phyloP scores from a whole-genome alignment of 2,113 vertebrate species.

The Cettia cetti region DNA sequence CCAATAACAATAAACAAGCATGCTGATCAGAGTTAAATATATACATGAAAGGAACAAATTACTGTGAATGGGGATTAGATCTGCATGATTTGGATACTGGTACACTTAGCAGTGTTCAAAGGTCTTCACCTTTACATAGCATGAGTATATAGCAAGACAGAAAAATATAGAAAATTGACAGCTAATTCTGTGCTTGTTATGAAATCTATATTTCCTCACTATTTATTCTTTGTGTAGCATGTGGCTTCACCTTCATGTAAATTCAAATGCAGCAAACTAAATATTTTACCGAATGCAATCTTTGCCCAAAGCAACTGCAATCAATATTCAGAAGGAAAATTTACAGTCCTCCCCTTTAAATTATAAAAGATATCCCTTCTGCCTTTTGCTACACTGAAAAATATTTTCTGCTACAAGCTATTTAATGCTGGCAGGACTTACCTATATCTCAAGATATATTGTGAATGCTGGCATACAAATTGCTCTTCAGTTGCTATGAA shows the following conservation, averaged over 20 bases:
- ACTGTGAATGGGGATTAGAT: neutral
- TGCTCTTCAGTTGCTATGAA: neutral
- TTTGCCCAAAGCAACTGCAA: neutral
- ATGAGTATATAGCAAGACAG: neutral
- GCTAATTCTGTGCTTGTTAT: neutral
- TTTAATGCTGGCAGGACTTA: neutral
- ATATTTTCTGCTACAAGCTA: neutral
- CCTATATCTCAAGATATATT: neutral
- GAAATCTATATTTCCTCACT: neutral
- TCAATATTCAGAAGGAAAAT: neutral
- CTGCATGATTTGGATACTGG: neutral
- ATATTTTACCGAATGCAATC: neutral
- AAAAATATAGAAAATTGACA: neutral
- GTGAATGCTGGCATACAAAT: neutral
- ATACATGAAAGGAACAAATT: neutral
- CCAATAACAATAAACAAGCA: neutral
- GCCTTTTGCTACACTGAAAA: neutral
- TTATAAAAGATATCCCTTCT: neutral
- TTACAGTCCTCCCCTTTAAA: neutral
- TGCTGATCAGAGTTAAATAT: neutral
- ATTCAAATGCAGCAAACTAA: neutral
- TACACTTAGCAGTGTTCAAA: neutral
- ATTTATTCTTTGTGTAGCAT: neutral
- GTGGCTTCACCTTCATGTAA: neutral
- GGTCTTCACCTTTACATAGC: neutral